A percentile compares a stretch with the other conserved stretches of the same genome.
phyloP scores from a whole-genome alignment of 2,888 invertebrate species.

The Rhaphigaster nebulosa region DNA sequence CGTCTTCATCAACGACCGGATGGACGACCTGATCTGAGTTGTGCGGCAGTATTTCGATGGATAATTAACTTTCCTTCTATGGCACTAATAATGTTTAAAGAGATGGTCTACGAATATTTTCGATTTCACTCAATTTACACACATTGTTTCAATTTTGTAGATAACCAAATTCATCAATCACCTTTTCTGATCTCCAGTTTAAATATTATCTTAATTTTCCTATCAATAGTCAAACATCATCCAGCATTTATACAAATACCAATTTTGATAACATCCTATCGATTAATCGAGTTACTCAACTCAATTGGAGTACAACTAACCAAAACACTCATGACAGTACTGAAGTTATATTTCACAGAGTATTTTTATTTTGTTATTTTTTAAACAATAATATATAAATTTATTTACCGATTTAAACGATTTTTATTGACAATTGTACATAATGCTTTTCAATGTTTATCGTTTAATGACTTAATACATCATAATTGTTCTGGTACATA shows the following conservation, averaged over 20 bases:
- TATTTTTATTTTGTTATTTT: neutral
- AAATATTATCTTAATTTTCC: neutral
- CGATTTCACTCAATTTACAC: too few species aligned
- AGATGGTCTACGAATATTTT: neutral
- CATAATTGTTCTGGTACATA: neutral
- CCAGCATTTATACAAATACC: neutral
- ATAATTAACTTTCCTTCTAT: too few species aligned
- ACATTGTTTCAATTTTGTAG: neutral
- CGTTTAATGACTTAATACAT: neutral
- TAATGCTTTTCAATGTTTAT: neutral
- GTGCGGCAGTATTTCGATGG: too few species aligned
- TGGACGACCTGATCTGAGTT: too few species aligned
- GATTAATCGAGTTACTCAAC: constrained; percentile 15
- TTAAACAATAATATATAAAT: neutral
- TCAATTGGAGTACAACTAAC: neutral
- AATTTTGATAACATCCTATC: neutral
- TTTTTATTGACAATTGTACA: neutral
- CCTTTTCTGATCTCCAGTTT: neutral
- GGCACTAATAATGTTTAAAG: too few species aligned
- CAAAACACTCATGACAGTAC: constrained; percentile 33
- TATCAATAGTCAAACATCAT: neutral
- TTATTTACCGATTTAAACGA: neutral
- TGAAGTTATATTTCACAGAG: neutral
- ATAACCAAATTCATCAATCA: neutral
- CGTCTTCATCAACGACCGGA: too few species aligned